A percentile compares a stretch with the other conserved stretches of the same genome.
Evolutionary conservation across 2,888 invertebrate genomes (phyloP).

Genomic region (Chaitophorus viminalis): DNA sequence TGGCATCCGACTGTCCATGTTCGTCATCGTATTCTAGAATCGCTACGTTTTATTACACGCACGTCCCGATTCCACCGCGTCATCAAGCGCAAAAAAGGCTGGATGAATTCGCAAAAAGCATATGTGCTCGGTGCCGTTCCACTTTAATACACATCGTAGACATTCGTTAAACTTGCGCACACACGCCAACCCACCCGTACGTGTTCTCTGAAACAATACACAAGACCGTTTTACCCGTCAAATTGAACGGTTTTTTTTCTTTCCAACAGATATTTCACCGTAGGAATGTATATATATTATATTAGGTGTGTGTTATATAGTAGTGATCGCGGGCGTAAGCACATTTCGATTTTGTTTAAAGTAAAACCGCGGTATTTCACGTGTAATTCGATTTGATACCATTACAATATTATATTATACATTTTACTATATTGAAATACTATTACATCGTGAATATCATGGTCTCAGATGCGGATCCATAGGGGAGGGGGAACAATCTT

Average conservation of each 20-base stretch:
- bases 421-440: no score
- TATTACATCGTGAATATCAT: no score
- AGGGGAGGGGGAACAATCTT: no score
- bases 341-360: neutral
- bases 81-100: neutral
- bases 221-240: neutral
- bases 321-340: neutral
- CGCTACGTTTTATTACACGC: neutral
- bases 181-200: neutral
- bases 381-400: no score
- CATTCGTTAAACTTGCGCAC: neutral
- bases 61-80: neutral
- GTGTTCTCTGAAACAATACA: neutral
- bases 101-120: neutral
- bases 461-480: no score
- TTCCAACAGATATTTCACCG: neutral
- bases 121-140: neutral
- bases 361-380: no score
- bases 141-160: neutral
- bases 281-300: neutral
- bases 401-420: no score
- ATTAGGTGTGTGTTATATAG: no score
- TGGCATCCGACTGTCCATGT: neutral
- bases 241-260: neutral
- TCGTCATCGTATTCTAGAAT: neutral